Percentiles rank a stretch among this genome's conserved stretches.
phyloP scores from a whole-genome alignment of 30 jellyfish, hydroid and myxozoan genomes.

The Aurelia sp. region DNA sequence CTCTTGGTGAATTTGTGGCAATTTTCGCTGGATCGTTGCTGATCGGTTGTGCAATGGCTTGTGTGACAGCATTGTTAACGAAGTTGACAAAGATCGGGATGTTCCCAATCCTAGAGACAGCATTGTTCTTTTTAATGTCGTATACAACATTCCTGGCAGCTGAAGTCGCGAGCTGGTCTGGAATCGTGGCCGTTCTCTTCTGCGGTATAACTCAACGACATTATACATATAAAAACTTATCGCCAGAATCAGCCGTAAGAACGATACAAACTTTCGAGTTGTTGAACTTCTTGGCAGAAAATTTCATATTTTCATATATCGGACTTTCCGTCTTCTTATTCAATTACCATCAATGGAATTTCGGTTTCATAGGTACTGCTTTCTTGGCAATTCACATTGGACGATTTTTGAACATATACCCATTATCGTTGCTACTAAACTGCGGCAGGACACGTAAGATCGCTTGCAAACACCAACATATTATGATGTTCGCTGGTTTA shows the following conservation, averaged over 20 bases:
- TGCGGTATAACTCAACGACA: constrained; percentile 99
- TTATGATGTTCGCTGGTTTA: constrained; percentile 98
- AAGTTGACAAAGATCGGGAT: constrained; percentile 98
- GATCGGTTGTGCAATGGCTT: constrained; percentile 97
- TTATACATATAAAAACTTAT: constrained; percentile 93
- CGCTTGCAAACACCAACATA: constrained; percentile 91
- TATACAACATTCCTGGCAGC: constrained; percentile 98
- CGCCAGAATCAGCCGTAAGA: constrained; percentile 99
- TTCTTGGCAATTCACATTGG: constrained; percentile 95
- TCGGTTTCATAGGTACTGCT: constrained; percentile 96
- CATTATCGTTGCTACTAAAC: constrained; percentile 84
- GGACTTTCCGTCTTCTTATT: constrained; percentile 95
- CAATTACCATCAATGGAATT: constrained; percentile 97
- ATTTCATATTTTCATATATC: constrained; percentile 97
- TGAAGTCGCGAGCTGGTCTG: constrained; percentile 99
- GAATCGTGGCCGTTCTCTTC: constrained; percentile 98
- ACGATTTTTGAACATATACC: constrained; percentile 89
- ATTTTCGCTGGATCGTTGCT: constrained; percentile 96
- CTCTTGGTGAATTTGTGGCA: constrained; percentile 96
- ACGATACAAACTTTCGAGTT: constrained; percentile 96
- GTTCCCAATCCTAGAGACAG: constrained; percentile 98
- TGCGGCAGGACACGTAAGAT: constrained; percentile 91
- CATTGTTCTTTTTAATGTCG: constrained; percentile 97
- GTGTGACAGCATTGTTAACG: constrained; percentile 95
- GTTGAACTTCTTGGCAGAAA: constrained; percentile 95